Conservation (phyloP, 2,113 vertebrate species). For the Mixornis gularis region DNA sequence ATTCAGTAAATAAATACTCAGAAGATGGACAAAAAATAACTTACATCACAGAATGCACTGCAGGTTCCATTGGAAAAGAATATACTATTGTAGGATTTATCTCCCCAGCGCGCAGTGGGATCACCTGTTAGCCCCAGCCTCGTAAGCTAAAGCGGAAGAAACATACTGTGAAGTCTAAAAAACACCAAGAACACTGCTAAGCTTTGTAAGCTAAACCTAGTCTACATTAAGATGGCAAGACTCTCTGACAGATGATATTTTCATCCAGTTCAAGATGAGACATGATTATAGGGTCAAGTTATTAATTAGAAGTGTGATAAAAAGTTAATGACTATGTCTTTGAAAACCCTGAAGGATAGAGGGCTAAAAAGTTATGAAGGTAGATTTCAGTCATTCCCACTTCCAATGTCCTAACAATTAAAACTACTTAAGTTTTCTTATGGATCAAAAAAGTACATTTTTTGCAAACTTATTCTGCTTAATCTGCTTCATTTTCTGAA, state of each 20-base stretch:
- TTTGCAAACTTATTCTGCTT: background rate
- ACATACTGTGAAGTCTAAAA: background rate
- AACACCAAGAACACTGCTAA: background rate
- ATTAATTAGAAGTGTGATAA: background rate
- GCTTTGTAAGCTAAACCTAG: background rate
- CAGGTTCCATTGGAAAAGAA: conserved; percentile 84
- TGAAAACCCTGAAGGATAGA: background rate
- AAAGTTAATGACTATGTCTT: background rate
- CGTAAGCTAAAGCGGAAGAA: conserved; percentile 69
- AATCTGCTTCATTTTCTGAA: background rate
- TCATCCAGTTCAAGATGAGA: background rate
- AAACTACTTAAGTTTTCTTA: background rate
- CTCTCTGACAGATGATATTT: background rate
- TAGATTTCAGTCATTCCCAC: background rate
- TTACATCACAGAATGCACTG: conserved; percentile 86
- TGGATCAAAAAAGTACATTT: background rate
- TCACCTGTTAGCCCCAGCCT: conserved; percentile 74
- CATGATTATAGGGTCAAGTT: background rate
- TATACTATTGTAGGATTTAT: conserved; percentile 90
- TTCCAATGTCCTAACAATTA: background rate
- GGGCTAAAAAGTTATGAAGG: background rate
- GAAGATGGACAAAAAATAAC: conserved; percentile 26
- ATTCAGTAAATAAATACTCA: background rate
- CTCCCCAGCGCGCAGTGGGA: conserved; percentile 89
- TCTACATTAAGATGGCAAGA: background rate